Conservation (phyloP, 1,140 invertebrate genomes). For the Hydropsyche tenuis region DNA sequence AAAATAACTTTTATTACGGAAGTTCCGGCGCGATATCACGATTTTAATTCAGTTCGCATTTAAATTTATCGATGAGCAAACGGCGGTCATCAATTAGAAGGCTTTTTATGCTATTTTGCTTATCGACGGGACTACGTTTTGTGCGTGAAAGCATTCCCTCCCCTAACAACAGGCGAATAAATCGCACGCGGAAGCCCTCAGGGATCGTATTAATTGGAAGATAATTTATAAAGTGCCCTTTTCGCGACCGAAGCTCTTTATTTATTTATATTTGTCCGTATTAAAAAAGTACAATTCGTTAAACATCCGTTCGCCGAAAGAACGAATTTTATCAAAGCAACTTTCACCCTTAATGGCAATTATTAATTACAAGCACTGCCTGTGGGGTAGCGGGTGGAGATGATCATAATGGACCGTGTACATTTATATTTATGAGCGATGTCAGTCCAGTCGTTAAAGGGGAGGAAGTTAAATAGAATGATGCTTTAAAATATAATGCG, state of each 20-base stretch:
- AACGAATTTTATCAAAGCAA: too few species aligned
- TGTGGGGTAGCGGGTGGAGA: too few species aligned
- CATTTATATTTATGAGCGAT: too few species aligned
- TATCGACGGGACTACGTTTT: not conserved
- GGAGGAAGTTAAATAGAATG: too few species aligned
- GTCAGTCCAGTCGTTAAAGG: too few species aligned
- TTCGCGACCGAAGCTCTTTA: not conserved
- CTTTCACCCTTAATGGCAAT: too few species aligned
- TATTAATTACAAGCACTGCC: too few species aligned
- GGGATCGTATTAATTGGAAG: slow-evolving; percentile 29
- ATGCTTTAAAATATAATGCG: too few species aligned
- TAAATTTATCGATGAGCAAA: not conserved
- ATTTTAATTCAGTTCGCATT: not conserved
- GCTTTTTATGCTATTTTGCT: slow-evolving; percentile 14
- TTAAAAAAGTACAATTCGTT: not conserved
- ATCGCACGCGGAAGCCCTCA: slow-evolving; percentile 12
- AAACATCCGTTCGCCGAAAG: not conserved
- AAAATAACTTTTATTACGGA: not conserved
- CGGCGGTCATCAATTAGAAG: not conserved
- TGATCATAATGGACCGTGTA: too few species aligned
- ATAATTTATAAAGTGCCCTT: slow-evolving; percentile 35
- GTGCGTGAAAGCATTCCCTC: not conserved
- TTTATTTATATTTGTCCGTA: not conserved
- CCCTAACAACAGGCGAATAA: not conserved
- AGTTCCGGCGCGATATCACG: not conserved